A percentile compares a stretch with the other conserved stretches of the same genome.
Conservation (phyloP, 2,888 invertebrate genomes). For the Cephus spinipes region DNA sequence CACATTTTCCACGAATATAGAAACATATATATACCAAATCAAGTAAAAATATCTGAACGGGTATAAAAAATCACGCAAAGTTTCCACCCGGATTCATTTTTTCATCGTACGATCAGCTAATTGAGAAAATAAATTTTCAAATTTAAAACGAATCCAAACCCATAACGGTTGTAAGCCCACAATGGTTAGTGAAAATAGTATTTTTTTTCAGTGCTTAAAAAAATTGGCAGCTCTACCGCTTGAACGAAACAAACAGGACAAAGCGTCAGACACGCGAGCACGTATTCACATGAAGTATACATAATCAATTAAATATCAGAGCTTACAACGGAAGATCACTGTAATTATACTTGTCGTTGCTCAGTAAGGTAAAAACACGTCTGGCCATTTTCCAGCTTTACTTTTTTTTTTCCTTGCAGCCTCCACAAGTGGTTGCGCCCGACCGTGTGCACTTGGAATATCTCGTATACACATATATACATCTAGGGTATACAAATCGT, state of each 20-base stretch:
- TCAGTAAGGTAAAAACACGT: background rate
- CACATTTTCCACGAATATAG: background rate
- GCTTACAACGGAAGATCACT: background rate
- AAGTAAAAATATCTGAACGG: background rate
- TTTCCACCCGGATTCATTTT: background rate
- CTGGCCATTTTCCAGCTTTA: constrained; percentile 5
- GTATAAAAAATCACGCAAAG: background rate
- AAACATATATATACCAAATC: background rate
- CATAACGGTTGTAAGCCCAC: no score
- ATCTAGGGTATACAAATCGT: background rate
- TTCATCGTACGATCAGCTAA: background rate
- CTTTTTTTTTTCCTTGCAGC: constrained; percentile 30
- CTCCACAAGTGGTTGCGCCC: constrained; percentile 63
- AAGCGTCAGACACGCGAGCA: background rate
- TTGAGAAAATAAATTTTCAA: background rate
- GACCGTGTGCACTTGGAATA: constrained; percentile 23
- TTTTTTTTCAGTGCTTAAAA: background rate
- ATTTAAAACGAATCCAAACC: background rate
- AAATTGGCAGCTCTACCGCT: background rate
- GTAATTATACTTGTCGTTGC: background rate
- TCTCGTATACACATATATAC: background rate
- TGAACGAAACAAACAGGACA: background rate
- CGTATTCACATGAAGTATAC: background rate
- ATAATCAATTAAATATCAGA: background rate
- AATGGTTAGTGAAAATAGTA: background rate